Evolutionary conservation across 2,113 vertebrate species (phyloP).

Genomic region (Henicopernis longicauda): DNA sequence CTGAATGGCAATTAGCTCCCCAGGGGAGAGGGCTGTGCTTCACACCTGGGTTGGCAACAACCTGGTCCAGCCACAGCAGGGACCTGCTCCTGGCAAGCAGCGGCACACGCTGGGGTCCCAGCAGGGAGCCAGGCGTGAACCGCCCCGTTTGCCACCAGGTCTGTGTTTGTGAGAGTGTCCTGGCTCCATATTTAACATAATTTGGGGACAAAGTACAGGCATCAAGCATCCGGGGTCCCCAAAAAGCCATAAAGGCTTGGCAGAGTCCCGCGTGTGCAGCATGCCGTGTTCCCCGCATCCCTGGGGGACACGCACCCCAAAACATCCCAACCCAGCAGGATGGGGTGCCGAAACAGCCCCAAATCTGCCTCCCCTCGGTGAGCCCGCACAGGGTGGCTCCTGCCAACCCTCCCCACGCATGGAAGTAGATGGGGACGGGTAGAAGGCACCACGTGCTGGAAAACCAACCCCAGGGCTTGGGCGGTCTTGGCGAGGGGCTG

Average conservation of each 20-base stretch:
- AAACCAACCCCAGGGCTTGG: background rate
- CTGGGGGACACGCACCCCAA: fast-evolving
- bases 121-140: fast-evolving
- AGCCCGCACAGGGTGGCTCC: fast-evolving
- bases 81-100: background rate
- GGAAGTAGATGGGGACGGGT: background rate
- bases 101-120: background rate
- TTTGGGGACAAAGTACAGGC: fast-evolving
- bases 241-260: fast-evolving
- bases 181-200: fast-evolving
- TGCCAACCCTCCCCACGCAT: background rate
- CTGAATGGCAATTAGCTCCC: background rate
- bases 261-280: fast-evolving
- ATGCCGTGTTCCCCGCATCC: fast-evolving
- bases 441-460: background rate
- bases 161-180: background rate
- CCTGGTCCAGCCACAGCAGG: background rate
- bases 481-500: background rate
- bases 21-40: background rate
- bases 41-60: background rate
- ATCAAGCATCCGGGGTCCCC: background rate
- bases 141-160: fast-evolving
- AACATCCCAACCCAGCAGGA: background rate
- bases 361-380: background rate
- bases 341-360: background rate